Evolutionary conservation across 2,113 vertebrate species (phyloP).

Genomic region (Origma solitaria): DNA sequence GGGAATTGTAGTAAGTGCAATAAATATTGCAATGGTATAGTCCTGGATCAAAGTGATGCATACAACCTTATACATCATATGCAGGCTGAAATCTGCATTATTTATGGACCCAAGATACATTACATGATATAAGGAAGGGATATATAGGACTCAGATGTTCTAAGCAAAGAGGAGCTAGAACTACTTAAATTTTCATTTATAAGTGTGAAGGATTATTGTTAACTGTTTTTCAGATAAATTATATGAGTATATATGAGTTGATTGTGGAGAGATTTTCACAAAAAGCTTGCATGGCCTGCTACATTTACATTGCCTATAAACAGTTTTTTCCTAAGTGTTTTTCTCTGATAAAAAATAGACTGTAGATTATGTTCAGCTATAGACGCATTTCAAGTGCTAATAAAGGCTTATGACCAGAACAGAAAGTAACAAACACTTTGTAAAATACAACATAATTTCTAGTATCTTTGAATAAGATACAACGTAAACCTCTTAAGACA

Average conservation of each 20-base stretch:
- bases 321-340: background rate
- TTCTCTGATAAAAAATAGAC: background rate
- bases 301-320: background rate
- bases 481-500: background rate
- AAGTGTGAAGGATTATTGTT: background rate
- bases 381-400: background rate
- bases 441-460: background rate
- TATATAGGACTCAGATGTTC: background rate
- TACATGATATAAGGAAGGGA: background rate
- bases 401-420: background rate
- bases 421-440: background rate
- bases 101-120: background rate
- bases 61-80: background rate
- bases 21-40: background rate
- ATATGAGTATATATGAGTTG: background rate
- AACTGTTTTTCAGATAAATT: background rate
- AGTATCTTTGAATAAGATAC: background rate
- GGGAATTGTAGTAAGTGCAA: background rate
- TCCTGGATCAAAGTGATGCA: background rate
- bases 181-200: background rate
- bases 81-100: background rate
- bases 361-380: background rate
- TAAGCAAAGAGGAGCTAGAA: background rate
- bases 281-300: background rate
- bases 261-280: background rate